Conservation (phyloP, 2,113 vertebrate genomes). For the Otocyon megalotis region DNA sequence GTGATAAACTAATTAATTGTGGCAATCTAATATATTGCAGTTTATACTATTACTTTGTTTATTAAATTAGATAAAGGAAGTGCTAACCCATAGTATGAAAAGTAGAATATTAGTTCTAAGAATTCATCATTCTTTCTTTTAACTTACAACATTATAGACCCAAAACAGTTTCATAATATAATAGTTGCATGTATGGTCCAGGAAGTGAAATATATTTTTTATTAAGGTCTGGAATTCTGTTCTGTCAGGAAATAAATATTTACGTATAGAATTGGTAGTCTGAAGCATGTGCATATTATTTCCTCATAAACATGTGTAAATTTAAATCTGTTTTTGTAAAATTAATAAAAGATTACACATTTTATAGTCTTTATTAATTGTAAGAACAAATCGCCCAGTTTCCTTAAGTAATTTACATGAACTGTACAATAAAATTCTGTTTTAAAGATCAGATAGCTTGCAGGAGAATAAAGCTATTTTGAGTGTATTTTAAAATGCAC, state of each 20-base stretch:
- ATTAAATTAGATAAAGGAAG: not conserved
- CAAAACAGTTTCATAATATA: not conserved
- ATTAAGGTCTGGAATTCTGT: not conserved
- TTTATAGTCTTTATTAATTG: not conserved
- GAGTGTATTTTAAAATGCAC: not conserved
- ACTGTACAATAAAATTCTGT: not conserved
- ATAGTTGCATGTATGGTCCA: too few species aligned
- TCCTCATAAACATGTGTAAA: not conserved
- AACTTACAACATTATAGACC: not conserved
- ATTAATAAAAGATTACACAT: not conserved
- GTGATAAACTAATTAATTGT: not conserved
- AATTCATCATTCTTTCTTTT: not conserved
- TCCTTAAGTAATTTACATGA: not conserved
- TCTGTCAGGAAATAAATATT: not conserved
- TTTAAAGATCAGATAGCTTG: not conserved
- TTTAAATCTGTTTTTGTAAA: constrained; percentile 30
- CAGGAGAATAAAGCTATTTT: not conserved
- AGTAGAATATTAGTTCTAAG: not conserved
- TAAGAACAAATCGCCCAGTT: not conserved
- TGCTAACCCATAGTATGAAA: not conserved
- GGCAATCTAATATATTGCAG: not conserved
- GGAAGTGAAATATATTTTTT: not conserved
- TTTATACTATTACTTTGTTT: too few species aligned
- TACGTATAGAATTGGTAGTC: not conserved
- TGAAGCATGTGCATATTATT: not conserved